These are phyloP conservation scores for Eupithecia pulchellata DNA, from an alignment of 2,888 invertebrate species.

Conservation along the genomic window DNA sequence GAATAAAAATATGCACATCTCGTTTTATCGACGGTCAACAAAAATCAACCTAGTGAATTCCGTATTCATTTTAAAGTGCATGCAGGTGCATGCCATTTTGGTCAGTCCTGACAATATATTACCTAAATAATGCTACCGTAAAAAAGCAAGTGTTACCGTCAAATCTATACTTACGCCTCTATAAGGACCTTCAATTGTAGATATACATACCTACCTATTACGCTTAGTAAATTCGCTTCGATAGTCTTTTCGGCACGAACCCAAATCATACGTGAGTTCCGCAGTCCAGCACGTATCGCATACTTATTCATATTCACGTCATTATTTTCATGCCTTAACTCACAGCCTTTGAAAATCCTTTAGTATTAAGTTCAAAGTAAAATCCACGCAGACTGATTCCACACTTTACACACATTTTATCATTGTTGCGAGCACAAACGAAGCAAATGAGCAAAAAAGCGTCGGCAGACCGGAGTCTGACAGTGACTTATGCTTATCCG, in stretches of 20 bases:
- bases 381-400: slow-evolving; percentile 17
- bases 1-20: slow-evolving; percentile 32
- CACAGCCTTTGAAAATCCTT: slow-evolving; percentile 10
- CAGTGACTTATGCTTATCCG: slow-evolving; percentile 80
- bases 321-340: not conserved
- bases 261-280: not conserved
- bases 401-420: slow-evolving; percentile 56
- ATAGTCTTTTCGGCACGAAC: not conserved
- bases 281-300: not conserved
- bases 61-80: not conserved
- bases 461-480: slow-evolving; percentile 67
- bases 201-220: not conserved
- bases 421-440: slow-evolving; percentile 64
- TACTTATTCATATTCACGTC: not conserved
- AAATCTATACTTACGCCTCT: not conserved
- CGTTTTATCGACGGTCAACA: slow-evolving; percentile 24
- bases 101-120: not conserved
- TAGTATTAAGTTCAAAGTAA: slow-evolving; percentile 27
- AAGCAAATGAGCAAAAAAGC: slow-evolving; percentile 71
- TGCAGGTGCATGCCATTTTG: not conserved
- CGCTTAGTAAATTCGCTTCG: not conserved
- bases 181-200: not conserved
- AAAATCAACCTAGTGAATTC: not conserved
- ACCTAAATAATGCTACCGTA: not conserved
- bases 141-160: not conserved